Evolutionary conservation across 2,113 vertebrate genomes (phyloP).

Genomic region (Channa maculata): DNA sequence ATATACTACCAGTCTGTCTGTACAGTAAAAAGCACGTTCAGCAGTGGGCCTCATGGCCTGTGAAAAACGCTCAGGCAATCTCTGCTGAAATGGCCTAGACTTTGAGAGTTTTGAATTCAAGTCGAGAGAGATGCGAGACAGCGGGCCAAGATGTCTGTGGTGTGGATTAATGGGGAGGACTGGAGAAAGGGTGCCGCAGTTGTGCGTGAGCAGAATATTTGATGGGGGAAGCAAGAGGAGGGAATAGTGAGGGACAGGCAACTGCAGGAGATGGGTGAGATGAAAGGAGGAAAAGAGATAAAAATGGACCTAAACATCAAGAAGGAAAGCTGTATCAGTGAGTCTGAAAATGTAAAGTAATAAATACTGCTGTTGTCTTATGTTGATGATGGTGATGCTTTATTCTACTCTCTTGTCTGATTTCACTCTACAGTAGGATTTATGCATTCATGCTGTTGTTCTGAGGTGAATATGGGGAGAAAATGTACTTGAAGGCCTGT

Average conservation of each 20-base stretch:
- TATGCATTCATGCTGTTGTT: constrained; percentile 24
- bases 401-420: constrained; percentile 31
- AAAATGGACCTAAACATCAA: constrained; percentile 53
- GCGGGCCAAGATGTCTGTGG: constrained; percentile 87
- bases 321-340: constrained; percentile 36
- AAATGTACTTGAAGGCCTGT: constrained; percentile 19
- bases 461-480: constrained; percentile 16
- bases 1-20: constrained; percentile 23
- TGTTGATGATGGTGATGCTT: constrained; percentile 30
- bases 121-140: constrained; percentile 76
- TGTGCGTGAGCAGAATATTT: constrained; percentile 91
- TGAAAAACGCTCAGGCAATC: constrained; percentile 47
- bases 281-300: constrained; percentile 32
- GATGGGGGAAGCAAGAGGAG: constrained; percentile 69
- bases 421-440: constrained; percentile 15
- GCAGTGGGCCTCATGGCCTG: constrained; percentile 54
- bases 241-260: constrained; percentile 69
- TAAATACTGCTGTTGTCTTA: constrained; percentile 44
- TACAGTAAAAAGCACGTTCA: constrained; percentile 52
- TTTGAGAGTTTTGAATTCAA: constrained; percentile 68
- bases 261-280: constrained; percentile 66
- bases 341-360: constrained; percentile 50
- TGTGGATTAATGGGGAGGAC: constrained; percentile 90
- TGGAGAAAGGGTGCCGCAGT: constrained; percentile 90
- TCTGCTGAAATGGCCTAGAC: constrained; percentile 59